Base-by-base conservation (phyloP, 2,797 vertebrate genomes). In the Erithacus rubecula region DNA sequence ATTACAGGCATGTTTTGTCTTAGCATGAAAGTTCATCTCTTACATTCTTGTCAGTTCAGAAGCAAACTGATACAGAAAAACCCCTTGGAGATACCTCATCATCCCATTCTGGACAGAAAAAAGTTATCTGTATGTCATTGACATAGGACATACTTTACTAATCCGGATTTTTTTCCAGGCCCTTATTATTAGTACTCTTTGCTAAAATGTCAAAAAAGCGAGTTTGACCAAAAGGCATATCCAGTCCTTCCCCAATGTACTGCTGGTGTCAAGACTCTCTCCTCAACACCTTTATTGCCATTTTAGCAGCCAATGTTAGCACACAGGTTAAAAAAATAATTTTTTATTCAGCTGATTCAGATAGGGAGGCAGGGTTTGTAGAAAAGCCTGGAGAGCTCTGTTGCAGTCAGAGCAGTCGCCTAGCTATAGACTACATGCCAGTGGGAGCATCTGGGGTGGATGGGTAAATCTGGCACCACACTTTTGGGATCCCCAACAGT, bases 371-470 rank as follows among this genome's bases (percentile, higher is more conserved):
- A 93, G 47, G 14, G 24, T 52, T 87, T 91, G 12, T 46, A 74
- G 75, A 67, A 87, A 93, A 91, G 60, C 79, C 85, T 80, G 56
- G 47, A 93, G 60, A 76, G 82, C 72, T 91, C 91, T 83, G 90
- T 68, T 52, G 76, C 76, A 91, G 88, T 56, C 36, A 56, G 24
- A 85, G 67, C n/a, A 91, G 65, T 53, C 91, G 34, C 29, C 72
- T 63, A 53, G 34, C 34, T 88, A 5, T 71, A 60, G 41, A 52
- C 41, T 49, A 30, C 13, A 56, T 80, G 37, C 51, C 49, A 44
- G 29, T 39, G 56, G n/a, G 41, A 91, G 34, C 1, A 0, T 55
- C n/a, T 34, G 1, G 21, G 10, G 8, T 4, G 6, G 22, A 11
- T 8, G 10, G 2, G 15, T 59, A 70, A 84, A 67, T 56, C 30